These are phyloP conservation scores for Pseudanteris insignis DNA, from an alignment of 2,888 invertebrate genomes.

Conservation along the genomic window DNA sequence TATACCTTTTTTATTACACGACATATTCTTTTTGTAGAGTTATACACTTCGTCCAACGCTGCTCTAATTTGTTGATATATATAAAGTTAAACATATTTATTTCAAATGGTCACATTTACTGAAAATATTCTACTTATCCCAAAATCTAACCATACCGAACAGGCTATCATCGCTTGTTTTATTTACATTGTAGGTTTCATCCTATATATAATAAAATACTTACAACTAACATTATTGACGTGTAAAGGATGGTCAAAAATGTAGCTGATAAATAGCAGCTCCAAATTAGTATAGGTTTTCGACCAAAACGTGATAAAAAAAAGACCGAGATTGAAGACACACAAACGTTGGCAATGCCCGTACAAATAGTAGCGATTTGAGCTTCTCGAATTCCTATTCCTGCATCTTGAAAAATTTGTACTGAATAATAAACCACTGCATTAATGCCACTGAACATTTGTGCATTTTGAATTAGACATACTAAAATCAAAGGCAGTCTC, in stretches of 20 bases:
- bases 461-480: conserved; percentile 82
- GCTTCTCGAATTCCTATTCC: conserved; percentile 72
- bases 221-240: conserved; percentile 66
- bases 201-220: no score
- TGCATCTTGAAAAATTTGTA: conserved; percentile 78
- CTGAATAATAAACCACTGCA: conserved; percentile 89
- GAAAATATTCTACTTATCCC: no score
- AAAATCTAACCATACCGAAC: no score
- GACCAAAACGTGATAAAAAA: conserved; percentile 74
- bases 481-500: conserved; percentile 78
- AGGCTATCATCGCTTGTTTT: no score
- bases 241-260: conserved; percentile 72
- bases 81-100: no score
- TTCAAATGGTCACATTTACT: no score
- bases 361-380: conserved; percentile 82
- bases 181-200: no score
- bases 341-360: conserved; percentile 74
- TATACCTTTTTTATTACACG: no score
- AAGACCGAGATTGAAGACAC: conserved; percentile 75
- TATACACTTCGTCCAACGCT: no score
- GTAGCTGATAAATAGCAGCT: conserved; percentile 72
- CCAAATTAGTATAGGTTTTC: conserved; percentile 74
- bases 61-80: no score
- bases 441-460: conserved; percentile 81
- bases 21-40: no score